Conservation (phyloP, 2,888 invertebrate genomes). For the Drosophila mulleri region DNA sequence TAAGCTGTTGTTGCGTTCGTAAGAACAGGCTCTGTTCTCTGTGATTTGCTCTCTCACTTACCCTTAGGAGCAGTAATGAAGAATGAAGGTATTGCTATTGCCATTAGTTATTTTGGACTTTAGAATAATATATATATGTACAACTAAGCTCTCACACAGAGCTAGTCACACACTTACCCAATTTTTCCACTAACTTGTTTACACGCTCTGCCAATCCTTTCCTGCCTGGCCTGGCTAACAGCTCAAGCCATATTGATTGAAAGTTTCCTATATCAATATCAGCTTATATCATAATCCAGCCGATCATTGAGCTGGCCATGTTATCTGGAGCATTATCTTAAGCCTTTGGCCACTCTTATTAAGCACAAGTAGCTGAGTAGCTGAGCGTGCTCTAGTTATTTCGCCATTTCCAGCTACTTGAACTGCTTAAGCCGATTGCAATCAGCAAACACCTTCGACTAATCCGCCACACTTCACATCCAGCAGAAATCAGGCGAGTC, state of each 20-base stretch:
- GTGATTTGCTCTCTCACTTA: too few relatives aligned
- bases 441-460: conserved; percentile 33
- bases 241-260: neutral
- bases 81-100: too few relatives aligned
- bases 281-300: neutral
- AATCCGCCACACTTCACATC: conserved; percentile 36
- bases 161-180: too few relatives aligned
- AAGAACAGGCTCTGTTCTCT: too few relatives aligned
- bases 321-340: conserved; percentile 21
- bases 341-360: conserved; percentile 17
- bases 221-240: neutral
- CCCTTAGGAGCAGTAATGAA: too few relatives aligned
- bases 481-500: conserved; percentile 39
- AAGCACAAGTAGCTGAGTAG: conserved; percentile 17
- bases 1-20: too few relatives aligned
- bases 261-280: conserved; percentile 8
- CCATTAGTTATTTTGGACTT: too few relatives aligned
- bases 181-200: neutral
- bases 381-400: conserved; percentile 38
- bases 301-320: neutral
- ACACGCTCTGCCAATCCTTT: neutral
- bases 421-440: conserved; percentile 13
- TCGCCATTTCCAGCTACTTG: conserved; percentile 2
- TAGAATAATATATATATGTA: too few relatives aligned
- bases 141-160: too few relatives aligned